phyloP scores from a whole-genome alignment of 2,113 vertebrate species.

The Vimba vimba region DNA sequence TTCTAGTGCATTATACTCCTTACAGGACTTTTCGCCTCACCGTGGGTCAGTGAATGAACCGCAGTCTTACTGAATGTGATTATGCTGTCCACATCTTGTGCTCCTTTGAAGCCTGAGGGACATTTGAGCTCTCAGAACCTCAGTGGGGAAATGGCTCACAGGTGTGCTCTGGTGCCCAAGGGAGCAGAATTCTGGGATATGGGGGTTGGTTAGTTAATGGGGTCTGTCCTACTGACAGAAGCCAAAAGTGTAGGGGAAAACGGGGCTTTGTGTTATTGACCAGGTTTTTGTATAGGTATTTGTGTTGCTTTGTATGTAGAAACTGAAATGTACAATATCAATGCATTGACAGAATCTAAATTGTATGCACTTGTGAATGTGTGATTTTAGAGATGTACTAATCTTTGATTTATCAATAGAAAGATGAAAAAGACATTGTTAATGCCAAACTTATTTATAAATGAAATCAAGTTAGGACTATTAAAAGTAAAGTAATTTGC shows the following conservation, averaged over 20 bases:
- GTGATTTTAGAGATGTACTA: no score
- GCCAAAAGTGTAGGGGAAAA: slow-evolving; percentile 65
- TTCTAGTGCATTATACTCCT: slow-evolving; percentile 32
- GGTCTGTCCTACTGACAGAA: slow-evolving; percentile 55
- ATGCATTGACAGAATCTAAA: background rate
- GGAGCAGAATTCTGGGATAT: slow-evolving; percentile 59
- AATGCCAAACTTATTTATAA: background rate
- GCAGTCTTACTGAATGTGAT: slow-evolving; percentile 44
- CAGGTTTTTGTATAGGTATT: background rate
- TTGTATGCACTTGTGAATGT: no score
- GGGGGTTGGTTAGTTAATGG: slow-evolving; percentile 48
- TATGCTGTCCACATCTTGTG: slow-evolving; percentile 54
- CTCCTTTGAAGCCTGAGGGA: slow-evolving; percentile 56
- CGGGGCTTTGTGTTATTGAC: background rate
- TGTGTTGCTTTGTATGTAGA: background rate
- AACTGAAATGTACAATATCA: background rate
- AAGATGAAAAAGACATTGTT: background rate
- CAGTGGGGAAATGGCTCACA: slow-evolving; percentile 72
- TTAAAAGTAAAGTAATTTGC: background rate
- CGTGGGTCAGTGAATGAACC: slow-evolving; percentile 46
- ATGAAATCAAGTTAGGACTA: background rate
- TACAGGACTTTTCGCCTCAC: slow-evolving; percentile 34
- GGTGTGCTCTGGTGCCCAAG: slow-evolving; percentile 69
- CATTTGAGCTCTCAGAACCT: slow-evolving; percentile 64
- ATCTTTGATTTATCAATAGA: no score